Evolutionary conservation across 2,113 vertebrate genomes (phyloP).

Genomic region (Rallus limicola): DNA sequence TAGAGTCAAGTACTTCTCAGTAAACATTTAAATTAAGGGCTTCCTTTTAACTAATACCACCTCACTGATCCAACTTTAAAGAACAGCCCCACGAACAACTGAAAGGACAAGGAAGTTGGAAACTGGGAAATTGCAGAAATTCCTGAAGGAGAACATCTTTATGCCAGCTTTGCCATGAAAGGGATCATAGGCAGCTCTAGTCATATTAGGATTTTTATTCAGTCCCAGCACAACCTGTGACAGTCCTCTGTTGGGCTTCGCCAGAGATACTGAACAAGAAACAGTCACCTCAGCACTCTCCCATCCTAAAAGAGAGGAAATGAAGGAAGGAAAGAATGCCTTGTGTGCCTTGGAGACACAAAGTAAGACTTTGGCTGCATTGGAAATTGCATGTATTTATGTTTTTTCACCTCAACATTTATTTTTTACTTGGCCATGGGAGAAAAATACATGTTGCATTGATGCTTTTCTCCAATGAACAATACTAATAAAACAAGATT

Average conservation of each 20-base stretch:
- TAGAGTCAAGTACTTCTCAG: background rate
- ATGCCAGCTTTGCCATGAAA: background rate
- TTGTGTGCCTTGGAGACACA: background rate
- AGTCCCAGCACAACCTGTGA: background rate
- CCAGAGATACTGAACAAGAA: background rate
- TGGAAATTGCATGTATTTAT: background rate
- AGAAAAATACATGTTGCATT: background rate
- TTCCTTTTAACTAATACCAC: background rate
- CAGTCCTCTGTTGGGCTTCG: background rate
- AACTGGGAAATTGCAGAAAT: background rate
- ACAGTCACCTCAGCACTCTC: background rate
- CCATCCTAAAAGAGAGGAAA: background rate
- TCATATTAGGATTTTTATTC: background rate
- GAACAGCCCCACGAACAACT: background rate
- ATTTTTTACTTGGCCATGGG: background rate
- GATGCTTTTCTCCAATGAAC: background rate
- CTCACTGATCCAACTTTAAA: background rate
- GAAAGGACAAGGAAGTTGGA: background rate
- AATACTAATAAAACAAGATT: background rate
- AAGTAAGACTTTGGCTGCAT: background rate
- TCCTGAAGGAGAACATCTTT: background rate
- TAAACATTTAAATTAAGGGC: background rate
- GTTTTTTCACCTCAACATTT: background rate
- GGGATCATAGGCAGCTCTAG: background rate
- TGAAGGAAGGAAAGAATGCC: background rate